phyloP scores from a whole-genome alignment of 2,888 invertebrate genomes.

The Aspidiotus rigidus region DNA sequence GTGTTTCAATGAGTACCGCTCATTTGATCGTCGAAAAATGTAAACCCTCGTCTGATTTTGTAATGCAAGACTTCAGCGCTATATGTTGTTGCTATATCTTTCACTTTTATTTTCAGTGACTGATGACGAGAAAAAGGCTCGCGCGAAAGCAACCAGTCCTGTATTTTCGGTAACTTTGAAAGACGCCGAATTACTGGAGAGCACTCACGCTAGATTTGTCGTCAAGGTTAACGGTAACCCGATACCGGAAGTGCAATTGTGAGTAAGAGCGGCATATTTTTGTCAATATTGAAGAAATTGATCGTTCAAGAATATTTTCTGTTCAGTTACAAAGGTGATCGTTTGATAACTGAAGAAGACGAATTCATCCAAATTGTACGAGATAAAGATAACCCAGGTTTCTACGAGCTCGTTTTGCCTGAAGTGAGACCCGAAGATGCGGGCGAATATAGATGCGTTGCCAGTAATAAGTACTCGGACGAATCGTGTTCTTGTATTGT shows the following conservation, averaged over 20 bases:
- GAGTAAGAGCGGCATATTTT: constrained; percentile 45
- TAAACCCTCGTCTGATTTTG: constrained; percentile 51
- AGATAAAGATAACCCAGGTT: constrained; percentile 69
- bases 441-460: constrained; percentile 74
- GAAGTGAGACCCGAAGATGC: constrained; percentile 70
- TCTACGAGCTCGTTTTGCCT: constrained; percentile 77
- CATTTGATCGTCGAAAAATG: constrained; percentile 77
- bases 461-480: constrained; percentile 72
- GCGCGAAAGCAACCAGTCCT: constrained; percentile 64
- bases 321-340: constrained; percentile 70
- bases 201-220: constrained; percentile 79
- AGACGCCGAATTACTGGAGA: constrained; percentile 77
- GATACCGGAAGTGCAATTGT: constrained; percentile 85
- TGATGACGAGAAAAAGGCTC: constrained; percentile 59
- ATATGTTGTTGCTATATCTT: no score
- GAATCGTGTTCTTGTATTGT: constrained; percentile 64
- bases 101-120: constrained; percentile 49
- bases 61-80: no score
- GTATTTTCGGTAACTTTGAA: constrained; percentile 75
- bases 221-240: constrained; percentile 80
- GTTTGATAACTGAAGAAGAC: constrained; percentile 58
- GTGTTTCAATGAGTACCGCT: constrained; percentile 69
- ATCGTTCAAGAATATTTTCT: constrained; percentile 20
- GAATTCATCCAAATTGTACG: constrained; percentile 60
- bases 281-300: neutral